Evolutionary conservation across 2,888 invertebrate species (phyloP).

Genomic region (Alloscopus bannaensis): DNA sequence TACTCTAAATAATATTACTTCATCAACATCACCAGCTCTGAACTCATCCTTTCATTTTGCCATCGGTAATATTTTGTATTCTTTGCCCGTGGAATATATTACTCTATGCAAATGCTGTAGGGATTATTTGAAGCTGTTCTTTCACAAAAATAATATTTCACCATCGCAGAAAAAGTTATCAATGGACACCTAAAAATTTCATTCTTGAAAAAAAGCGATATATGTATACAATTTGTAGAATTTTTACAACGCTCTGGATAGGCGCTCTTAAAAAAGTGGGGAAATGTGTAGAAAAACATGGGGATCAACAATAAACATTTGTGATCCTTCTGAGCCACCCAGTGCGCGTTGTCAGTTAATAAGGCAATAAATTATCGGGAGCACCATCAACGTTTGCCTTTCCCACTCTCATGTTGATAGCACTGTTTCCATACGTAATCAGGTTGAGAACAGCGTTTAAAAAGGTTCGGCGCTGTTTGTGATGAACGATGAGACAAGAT

Average conservation of each 20-base stretch:
- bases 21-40: conserved; percentile 40
- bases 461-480: conserved; percentile 26
- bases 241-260: too few relatives aligned
- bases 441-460: too few relatives aligned
- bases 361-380: conserved; percentile 52
- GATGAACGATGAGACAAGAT: too few relatives aligned
- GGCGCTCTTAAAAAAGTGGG: too few relatives aligned
- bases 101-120: too few relatives aligned
- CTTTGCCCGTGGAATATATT: too few relatives aligned
- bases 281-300: conserved; percentile 39
- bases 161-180: too few relatives aligned
- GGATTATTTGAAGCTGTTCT: too few relatives aligned
- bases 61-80: too few relatives aligned
- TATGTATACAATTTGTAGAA: neutral
- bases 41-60: conserved; percentile 41
- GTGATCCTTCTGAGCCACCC: conserved; percentile 55
- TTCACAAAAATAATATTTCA: too few relatives aligned
- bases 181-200: conserved; percentile 4
- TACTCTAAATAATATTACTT: conserved; percentile 57
- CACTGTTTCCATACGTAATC: too few relatives aligned
- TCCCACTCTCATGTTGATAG: too few relatives aligned
- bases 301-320: conserved; percentile 41
- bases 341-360: conserved; percentile 45
- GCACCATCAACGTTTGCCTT: neutral
- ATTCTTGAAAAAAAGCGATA: neutral